Percentiles rank a stretch among this genome's conserved stretches.
Evolutionary conservation across 1,140 invertebrate species (phyloP).

Genomic region (Aethina tumida): DNA sequence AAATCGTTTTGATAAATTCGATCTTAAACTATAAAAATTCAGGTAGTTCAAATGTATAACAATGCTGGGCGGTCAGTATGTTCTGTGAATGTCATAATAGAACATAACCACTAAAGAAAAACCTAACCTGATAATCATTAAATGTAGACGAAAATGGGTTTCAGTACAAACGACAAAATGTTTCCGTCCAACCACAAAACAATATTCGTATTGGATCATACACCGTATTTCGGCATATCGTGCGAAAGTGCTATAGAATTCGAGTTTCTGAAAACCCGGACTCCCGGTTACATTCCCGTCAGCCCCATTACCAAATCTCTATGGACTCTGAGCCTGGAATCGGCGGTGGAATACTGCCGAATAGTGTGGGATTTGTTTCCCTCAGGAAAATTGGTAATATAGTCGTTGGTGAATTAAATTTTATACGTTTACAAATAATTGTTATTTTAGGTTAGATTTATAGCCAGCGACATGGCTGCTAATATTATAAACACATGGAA

Average conservation of each 20-base stretch:
- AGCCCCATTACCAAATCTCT: slow-evolving; percentile 78
- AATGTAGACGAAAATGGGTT: slow-evolving; percentile 23
- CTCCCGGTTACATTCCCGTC: slow-evolving; percentile 58
- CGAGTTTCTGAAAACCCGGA: slow-evolving; percentile 69
- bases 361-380: slow-evolving; percentile 96
- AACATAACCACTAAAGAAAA: too few relatives aligned
- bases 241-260: slow-evolving; percentile 81
- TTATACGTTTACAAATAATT: too few relatives aligned
- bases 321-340: slow-evolving; percentile 92
- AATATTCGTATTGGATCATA: slow-evolving; percentile 88
- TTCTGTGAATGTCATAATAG: too few relatives aligned
- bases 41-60: too few relatives aligned
- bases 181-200: slow-evolving; percentile 82
- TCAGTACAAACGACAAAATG: slow-evolving; percentile 32
- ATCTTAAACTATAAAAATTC: too few relatives aligned
- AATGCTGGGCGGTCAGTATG: too few relatives aligned
- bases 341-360: slow-evolving; percentile 87
- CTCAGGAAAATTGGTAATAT: slow-evolving; percentile 65
- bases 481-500: slow-evolving; percentile 77
- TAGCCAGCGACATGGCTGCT: slow-evolving; percentile 70
- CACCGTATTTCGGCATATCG: slow-evolving; percentile 77
- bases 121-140: too few relatives aligned
- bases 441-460: slow-evolving; percentile 62
- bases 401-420: slow-evolving; percentile 9
- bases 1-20: too few relatives aligned